Evolutionary conservation across 2,888 invertebrate species (phyloP), one percentile per base, ranked within the genome.

Genomic region (Drosophila quinaria): DNA sequence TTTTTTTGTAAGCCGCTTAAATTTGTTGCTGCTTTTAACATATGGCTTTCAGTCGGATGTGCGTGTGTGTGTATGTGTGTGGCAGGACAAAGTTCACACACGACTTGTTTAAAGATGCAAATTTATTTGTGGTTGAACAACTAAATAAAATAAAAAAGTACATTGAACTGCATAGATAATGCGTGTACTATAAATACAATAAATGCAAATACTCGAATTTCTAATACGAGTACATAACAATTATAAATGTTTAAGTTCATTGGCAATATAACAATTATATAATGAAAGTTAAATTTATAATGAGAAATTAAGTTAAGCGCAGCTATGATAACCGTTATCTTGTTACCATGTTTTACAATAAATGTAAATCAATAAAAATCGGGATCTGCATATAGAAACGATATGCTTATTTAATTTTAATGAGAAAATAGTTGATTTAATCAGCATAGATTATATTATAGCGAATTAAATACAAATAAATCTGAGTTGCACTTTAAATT

Each of bases 1-100:
- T 75, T 70, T 78, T 78, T 81, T 78, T 70, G 59, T 80, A 80
- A 80, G 79, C 82, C 68, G 82, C 82, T 80, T 80, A 75, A 70
- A 70, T 63, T 70, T 68, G 65, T 64, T 66, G 64, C 64, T 25
- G 55, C 47, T 60, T 54, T 65, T 70, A 78, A 64, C 77, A 79
- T 76, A 76, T 76, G 76, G 76, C 74, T 78, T 74, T 55, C 69
- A 37, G 54, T 33, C 11, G 17, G 39, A 17, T 41, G 29, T 46
- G 33, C 25, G 39, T 50, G 41, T 59, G 70, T 11, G 39, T 37
- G 61, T 19, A 19, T 31, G 58, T 49, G 59, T 46, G 41, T 59
- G 35, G 64, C 49, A 35, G 69, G 60, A 68, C 75, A 82, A 70
- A 73, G 84, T 73, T 80, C 72, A 78, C 44, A 69, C 70, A 58